phyloP scores from a whole-genome alignment of 2,797 vertebrate genomes.

The Myotis myotis region DNA sequence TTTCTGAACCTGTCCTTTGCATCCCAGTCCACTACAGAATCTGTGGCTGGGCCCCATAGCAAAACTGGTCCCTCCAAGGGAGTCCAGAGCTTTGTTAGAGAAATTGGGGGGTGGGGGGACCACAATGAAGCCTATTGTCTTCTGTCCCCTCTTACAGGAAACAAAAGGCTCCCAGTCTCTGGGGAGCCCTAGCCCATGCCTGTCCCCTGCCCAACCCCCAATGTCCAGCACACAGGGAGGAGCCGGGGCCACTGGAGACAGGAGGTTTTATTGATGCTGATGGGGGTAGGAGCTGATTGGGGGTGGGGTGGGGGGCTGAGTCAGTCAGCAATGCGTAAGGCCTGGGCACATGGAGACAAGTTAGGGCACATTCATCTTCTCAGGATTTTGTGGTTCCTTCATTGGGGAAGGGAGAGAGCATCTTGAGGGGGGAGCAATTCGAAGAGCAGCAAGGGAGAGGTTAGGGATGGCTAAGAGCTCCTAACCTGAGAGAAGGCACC shows the following conservation, averaged over 20 bases:
- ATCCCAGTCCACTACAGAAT: conserved; percentile 3
- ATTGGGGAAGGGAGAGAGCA: conserved; percentile 35
- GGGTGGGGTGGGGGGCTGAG: neutral
- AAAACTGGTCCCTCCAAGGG: conserved; percentile 33
- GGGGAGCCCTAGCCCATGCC: conserved; percentile 65
- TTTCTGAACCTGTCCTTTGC: conserved; percentile 16
- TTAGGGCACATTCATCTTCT: conserved; percentile 73
- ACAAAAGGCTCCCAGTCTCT: conserved; percentile 74
- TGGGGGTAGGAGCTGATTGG: conserved; percentile 63
- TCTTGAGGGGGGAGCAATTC: conserved; percentile 30
- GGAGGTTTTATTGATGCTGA: conserved; percentile 80
- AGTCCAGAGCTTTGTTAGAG: conserved; percentile 72
- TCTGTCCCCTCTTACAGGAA: conserved; percentile 55
- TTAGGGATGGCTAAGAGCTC: conserved; percentile 58
- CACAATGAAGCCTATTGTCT: conserved; percentile 77
- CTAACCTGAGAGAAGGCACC: conserved; percentile 70
- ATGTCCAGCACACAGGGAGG: conserved; percentile 73
- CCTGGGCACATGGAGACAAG: conserved; percentile 61
- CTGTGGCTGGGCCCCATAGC: neutral
- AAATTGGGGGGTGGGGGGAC: conserved; percentile 61
- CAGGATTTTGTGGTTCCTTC: conserved; percentile 61
- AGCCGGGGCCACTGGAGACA: conserved; percentile 74
- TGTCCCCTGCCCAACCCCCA: conserved; percentile 49
- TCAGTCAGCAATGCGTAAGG: conserved; percentile 73
- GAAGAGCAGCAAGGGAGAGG: conserved; percentile 64